A percentile compares a stretch with the other conserved stretches of the same genome.
These are phyloP conservation scores for Ecliptopera silaceata DNA, from an alignment of 2,888 invertebrate genomes.

Conservation along the genomic window DNA sequence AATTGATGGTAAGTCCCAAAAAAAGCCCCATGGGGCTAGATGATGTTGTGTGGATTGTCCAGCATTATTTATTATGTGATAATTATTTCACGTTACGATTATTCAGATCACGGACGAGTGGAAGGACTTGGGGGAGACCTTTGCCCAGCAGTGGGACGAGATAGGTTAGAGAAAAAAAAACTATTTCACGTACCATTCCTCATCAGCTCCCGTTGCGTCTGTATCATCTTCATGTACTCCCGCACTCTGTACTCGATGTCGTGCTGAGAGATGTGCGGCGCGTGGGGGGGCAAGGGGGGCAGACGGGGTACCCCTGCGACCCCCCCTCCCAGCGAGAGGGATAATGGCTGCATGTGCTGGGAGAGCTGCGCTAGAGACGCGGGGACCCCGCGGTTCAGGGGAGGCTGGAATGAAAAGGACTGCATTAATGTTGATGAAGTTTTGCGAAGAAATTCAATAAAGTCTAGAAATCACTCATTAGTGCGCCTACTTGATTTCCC, in stretches of 20 bases:
- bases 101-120: no score
- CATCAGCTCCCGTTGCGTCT: conserved; percentile 72
- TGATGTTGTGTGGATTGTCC: no score
- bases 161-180: no score
- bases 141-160: no score
- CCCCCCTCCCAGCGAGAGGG: conserved; percentile 85
- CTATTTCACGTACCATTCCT: conserved; percentile 62
- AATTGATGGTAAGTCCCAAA: no score
- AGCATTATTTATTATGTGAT: no score
- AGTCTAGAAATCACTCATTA: no score
- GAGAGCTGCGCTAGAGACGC: conserved; percentile 78
- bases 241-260: conserved; percentile 91
- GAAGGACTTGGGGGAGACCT: no score
- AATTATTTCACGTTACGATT: no score
- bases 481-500: no score
- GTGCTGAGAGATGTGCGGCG: conserved; percentile 84
- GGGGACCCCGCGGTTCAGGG: conserved; percentile 83
- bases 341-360: conserved; percentile 89
- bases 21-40: no score
- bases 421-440: conserved; percentile 31
- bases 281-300: conserved; percentile 80
- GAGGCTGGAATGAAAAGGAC: conserved; percentile 58
- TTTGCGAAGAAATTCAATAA: conserved; percentile 2
- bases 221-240: conserved; percentile 90
- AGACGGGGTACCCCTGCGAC: conserved; percentile 82